Evolutionary conservation across 2,113 vertebrate species (phyloP).

Genomic region (Gila orcuttii): DNA sequence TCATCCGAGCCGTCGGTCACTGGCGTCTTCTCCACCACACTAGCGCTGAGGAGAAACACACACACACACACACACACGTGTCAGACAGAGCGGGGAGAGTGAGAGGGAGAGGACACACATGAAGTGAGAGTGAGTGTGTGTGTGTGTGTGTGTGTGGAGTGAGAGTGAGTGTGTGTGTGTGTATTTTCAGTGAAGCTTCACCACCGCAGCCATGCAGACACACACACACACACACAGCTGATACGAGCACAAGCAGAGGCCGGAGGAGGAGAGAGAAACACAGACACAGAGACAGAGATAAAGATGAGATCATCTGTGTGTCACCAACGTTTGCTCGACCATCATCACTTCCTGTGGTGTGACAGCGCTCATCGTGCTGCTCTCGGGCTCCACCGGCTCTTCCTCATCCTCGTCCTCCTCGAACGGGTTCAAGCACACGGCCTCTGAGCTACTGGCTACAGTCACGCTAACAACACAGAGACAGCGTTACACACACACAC

Average conservation of each 20-base stretch:
- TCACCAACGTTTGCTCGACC: conserved; percentile 95
- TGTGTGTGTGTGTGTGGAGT: too few species aligned
- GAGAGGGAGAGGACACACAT: too few species aligned
- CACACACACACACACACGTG: neutral
- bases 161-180: neutral
- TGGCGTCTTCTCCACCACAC: conserved; percentile 85
- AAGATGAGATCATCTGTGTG: too few species aligned
- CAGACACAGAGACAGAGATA: conserved; percentile 1
- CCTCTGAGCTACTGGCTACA: conserved; percentile 83
- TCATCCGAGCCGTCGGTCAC: conserved; percentile 93
- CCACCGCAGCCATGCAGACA: neutral
- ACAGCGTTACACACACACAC: conserved; percentile 69
- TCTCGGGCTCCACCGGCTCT: conserved; percentile 74
- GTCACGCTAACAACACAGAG: conserved; percentile 87
- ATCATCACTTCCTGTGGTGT: conserved; percentile 91
- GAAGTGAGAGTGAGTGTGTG: neutral
- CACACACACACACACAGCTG: neutral
- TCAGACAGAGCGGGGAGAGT: neutral
- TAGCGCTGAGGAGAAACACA: conserved; percentile 67
- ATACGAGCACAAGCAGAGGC: neutral
- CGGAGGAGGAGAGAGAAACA: neutral
- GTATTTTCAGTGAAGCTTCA: neutral
- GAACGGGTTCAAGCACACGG: conserved; percentile 91
- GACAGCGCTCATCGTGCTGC: conserved; percentile 84
- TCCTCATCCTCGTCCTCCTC: conserved; percentile 59